Evolutionary conservation across 1,140 invertebrate species (phyloP).

Genomic region (Harpegnathos saltator): DNA sequence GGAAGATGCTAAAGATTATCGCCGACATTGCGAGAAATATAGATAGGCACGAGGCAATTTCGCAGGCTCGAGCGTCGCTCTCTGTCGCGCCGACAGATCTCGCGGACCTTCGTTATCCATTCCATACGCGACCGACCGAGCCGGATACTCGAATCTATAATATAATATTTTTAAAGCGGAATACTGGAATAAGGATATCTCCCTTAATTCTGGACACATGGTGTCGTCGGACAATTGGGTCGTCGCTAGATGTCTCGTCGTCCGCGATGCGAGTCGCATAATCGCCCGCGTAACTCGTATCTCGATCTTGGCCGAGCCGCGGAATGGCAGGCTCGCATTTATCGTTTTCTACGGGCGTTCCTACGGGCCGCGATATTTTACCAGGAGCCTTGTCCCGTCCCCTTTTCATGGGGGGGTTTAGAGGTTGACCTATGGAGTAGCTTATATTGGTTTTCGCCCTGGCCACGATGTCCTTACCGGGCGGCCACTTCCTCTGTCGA

Average conservation of each 20-base stretch:
- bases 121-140: no score
- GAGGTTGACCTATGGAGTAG: slow-evolving; percentile 71
- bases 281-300: slow-evolving; percentile 19
- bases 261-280: neutral
- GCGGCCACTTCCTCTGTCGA: slow-evolving; percentile 56
- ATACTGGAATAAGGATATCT: no score
- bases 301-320: neutral
- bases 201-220: no score
- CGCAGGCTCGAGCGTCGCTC: no score
- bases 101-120: no score
- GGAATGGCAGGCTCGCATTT: slow-evolving; percentile 34
- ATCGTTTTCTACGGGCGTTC: slow-evolving; percentile 47
- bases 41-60: no score
- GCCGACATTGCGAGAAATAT: no score
- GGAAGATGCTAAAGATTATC: no score
- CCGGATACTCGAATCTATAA: no score
- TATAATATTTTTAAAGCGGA: no score
- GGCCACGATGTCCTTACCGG: slow-evolving; percentile 46
- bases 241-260: neutral
- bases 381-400: slow-evolving; percentile 42
- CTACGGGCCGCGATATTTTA: slow-evolving; percentile 55
- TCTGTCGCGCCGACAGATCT: no score
- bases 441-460: slow-evolving; percentile 71
- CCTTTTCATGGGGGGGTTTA: slow-evolving; percentile 51
- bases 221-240: neutral